These are phyloP conservation scores for Pheosia tremula DNA, from an alignment of 2,888 invertebrate genomes.

Conservation along the genomic window DNA sequence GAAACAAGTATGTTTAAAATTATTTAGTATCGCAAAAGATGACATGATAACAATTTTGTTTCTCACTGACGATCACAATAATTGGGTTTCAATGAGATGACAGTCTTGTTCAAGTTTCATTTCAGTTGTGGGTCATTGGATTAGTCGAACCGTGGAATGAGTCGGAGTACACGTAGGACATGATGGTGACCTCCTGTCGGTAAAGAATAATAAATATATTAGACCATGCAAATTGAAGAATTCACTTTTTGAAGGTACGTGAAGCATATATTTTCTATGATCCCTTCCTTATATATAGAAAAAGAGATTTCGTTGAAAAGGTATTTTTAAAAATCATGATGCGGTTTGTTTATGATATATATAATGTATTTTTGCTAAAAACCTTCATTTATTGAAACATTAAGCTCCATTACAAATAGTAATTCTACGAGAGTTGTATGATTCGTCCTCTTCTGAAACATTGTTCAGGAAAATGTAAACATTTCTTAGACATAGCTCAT, in stretches of 20 bases:
- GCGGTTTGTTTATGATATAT: too few species aligned
- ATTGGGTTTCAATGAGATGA: neutral
- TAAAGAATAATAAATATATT: neutral
- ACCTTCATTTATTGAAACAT: too few species aligned
- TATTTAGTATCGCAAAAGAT: neutral
- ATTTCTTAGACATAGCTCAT: too few species aligned
- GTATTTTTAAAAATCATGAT: too few species aligned
- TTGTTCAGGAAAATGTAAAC: too few species aligned
- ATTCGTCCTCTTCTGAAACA: too few species aligned
- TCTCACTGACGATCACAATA: neutral
- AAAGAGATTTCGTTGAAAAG: too few species aligned
- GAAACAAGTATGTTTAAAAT: slow-evolving; percentile 4
- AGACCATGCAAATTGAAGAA: neutral
- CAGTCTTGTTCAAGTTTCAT: neutral
- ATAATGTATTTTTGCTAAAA: too few species aligned
- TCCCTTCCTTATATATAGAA: too few species aligned
- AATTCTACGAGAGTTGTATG: too few species aligned
- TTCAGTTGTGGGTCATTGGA: slow-evolving; percentile 14
- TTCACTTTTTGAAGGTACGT: neutral
- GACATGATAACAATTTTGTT: slow-evolving; percentile 2
- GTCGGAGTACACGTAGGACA: slow-evolving; percentile 66
- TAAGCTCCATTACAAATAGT: too few species aligned
- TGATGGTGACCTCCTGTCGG: slow-evolving; percentile 63
- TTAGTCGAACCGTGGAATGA: slow-evolving; percentile 51
- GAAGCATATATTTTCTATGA: too few species aligned